Evolutionary conservation across 53 echinoderm and acorn worm genomes (phyloP), one percentile per base, ranked within the genome.

Genomic region (Hippasteria phrygiana): DNA sequence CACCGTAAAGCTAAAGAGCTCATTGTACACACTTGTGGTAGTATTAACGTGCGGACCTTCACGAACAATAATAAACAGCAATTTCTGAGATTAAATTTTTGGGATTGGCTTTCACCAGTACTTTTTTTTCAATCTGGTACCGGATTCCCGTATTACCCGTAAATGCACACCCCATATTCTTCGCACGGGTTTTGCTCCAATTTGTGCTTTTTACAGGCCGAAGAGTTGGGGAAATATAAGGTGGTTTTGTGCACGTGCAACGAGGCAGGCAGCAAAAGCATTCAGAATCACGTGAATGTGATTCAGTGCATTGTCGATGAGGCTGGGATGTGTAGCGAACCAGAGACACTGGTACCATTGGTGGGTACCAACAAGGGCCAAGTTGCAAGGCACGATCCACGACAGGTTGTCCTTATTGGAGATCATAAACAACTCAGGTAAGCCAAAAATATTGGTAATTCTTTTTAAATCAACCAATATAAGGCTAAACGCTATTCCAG

Each of bases 321-420:
- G 78, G 98, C 98, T 29, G 98, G 98, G 3, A 98, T 98, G 98
- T 95, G 98, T 67, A 94, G 54, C n/a, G 98, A 98, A 74, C 98
- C 98, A 9, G 98, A 98, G 71, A 94, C 98, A 0, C 86, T 98
- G 13, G 79, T 98, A 13, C 98, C 98, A 0, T 66, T 98, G 26
- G 92, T 95, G 34, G 88, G 74, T 38, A 91, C 94, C 66, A 16
- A 3, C 22, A 73, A 73, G 22, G 20, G 4, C 7, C 4, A 73
- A 35, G 35, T 35, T 13, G 67, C 80, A 18, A 59, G 59, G 14
- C 73, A 73, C n/a, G 7, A 87, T 34, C 98, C 98, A 16, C 59
- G 74, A 28, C 98, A 98, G 78, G 80, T 98, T 14, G 95, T 98
- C 7, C 87, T 98, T 14, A 95, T 98, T 50, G 98, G 98, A n/a